A percentile compares a stretch with the other conserved stretches of the same genome.
Evolutionary conservation across 2,113 vertebrate genomes (phyloP).

Genomic region (Puntigrus tetrazona): DNA sequence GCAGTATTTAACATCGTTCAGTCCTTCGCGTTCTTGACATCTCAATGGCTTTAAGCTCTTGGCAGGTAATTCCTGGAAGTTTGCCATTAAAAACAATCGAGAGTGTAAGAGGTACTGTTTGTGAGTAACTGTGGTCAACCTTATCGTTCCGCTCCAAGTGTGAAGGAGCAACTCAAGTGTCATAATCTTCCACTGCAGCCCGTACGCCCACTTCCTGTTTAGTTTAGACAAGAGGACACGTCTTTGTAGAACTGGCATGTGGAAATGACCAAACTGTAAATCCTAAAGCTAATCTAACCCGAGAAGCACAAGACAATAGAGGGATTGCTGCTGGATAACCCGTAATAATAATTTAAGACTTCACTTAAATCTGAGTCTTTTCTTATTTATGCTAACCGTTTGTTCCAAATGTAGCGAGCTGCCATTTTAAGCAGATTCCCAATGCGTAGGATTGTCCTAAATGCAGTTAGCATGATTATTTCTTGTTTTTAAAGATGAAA

Average conservation of each 20-base stretch:
- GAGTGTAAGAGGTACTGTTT: slow-evolving; percentile 37
- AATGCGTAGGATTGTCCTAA: background rate
- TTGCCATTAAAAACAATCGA: slow-evolving; percentile 19
- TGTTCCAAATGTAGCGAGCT: background rate
- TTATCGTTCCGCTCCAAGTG: slow-evolving; percentile 48
- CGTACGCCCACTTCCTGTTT: slow-evolving; percentile 31
- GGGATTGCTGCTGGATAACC: background rate
- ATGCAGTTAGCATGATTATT: background rate
- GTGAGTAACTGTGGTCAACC: slow-evolving; percentile 31
- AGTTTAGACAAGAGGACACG: slow-evolving; percentile 9
- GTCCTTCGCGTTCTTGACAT: slow-evolving; percentile 22
- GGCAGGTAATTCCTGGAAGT: slow-evolving; percentile 42
- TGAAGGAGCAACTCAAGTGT: slow-evolving; percentile 23
- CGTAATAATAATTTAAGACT: background rate
- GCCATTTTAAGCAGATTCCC: background rate
- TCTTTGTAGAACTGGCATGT: background rate
- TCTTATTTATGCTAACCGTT: background rate
- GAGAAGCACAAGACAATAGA: background rate
- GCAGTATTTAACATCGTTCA: slow-evolving; percentile 13
- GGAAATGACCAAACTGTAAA: slow-evolving; percentile 24
- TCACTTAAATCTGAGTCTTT: background rate
- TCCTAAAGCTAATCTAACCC: background rate
- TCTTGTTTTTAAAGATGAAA: background rate
- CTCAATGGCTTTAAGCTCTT: slow-evolving; percentile 32
- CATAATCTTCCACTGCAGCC: slow-evolving; percentile 38